Evolutionary conservation across 1,140 invertebrate genomes (phyloP), one percentile per base, ranked within the genome.

Genomic region (Caligus rogercresseyi): DNA sequence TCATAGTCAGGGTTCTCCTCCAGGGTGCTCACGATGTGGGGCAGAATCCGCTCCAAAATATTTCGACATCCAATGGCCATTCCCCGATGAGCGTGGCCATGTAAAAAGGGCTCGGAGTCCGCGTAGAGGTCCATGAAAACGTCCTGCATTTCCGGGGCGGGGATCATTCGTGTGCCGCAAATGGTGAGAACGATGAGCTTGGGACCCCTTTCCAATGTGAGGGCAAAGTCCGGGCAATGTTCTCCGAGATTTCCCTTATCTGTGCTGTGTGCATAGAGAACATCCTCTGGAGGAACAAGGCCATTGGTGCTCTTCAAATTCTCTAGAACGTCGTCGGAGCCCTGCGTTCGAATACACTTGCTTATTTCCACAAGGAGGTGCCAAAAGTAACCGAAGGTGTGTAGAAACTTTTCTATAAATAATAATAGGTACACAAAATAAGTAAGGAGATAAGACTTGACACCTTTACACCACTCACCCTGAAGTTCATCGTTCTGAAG

Each of bases 111-210:
- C 24, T 25, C 26, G 1, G 57, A 14, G 16, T 25, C 26, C n/a
- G 57, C 57, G 16, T 60, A 60, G 1, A 60, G 24, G 25, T 60
- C 57, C 57, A 60, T 60, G n/a, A 60, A 60, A 11, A 60, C 57
- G 23, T 60, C 57, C 4, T 25, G 16, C 57, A 60, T 60, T 25
- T 60, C 26, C 24, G 57, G 57, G 18, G 57, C 57, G 43, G 57
- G 57, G 15, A 60, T 26, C 57, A 60, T 60, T 25, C 57, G 26
- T n/a, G 57, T 60, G 26, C 57, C 57, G 20, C 57, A 60, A 60
- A 60, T 31, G 14, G 18, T 31, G 26, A 60, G 21, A 16, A 60
- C 57, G 3, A 60, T 25, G 14, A 26, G 24, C 16, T 60, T 18
- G 13, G 15, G 26, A 16, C 16, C 2, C 3, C 26, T 20, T 20